Conservation (phyloP, 2,797 vertebrate genomes). For the Sylvilagus floridanus region DNA sequence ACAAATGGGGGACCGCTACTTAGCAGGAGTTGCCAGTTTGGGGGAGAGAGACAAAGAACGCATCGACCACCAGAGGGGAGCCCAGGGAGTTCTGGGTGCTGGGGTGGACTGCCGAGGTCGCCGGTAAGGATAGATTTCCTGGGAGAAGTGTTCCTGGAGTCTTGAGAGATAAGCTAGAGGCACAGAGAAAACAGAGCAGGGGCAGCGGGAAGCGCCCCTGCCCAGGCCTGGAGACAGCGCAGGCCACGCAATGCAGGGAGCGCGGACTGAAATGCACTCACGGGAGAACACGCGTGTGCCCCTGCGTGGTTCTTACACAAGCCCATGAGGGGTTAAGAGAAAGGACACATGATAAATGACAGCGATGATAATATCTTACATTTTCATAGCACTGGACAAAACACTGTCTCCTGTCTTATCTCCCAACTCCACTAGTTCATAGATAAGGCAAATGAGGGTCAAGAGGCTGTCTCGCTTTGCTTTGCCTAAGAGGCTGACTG, state of each 20-base stretch:
- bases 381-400: conserved; percentile 44
- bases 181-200: neutral
- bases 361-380: neutral
- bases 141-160: neutral
- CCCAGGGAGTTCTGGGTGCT: neutral
- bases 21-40: neutral
- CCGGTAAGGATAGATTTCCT: neutral
- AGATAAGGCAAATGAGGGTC: neutral
- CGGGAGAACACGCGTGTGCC: neutral
- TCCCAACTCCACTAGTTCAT: neutral
- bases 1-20: neutral
- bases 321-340: neutral
- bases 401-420: conserved; percentile 1
- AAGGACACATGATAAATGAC: neutral
- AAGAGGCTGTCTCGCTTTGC: neutral
- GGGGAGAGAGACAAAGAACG: neutral
- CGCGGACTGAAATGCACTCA: neutral
- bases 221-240: neutral
- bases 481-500: neutral
- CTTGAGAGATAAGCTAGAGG: neutral
- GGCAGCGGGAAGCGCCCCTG: neutral
- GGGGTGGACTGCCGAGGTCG: neutral
- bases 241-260: neutral
- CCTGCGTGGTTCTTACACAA: neutral
- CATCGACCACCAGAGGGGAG: neutral